Evolutionary conservation across 1,140 invertebrate genomes (phyloP), one percentile per base, ranked within the genome.

Genomic region (Subanguina moxae): DNA sequence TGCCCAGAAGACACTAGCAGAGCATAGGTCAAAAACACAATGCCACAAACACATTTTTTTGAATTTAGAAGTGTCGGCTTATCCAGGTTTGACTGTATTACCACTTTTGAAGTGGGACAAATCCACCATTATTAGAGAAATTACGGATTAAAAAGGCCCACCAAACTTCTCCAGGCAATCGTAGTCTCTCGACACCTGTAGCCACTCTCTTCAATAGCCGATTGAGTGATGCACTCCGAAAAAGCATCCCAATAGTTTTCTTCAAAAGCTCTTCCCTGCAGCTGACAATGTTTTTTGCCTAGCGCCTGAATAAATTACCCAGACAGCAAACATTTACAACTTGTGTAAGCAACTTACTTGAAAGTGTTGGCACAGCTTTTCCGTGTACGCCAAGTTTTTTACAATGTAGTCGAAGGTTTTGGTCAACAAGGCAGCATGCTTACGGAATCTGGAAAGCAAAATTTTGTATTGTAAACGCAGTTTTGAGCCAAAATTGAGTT

Each of bases 211-310:
- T 38, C 46, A 0, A 19, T 69, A 5, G 65, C 48, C 1, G 71
- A 42, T 45, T 59, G 30, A n/a, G 58, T 66, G 21, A 65, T 38
- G 11, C 57, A 71, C 58, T 77, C 75, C 3, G 75, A 30, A 62
- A 76, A 76, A 8, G 67, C 63, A 48, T 78, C 76, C 75, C 75
- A 76, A 63, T 76, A 76, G 23, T 65, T 42, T 32, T 69, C 1
- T 8, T 57, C 45, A 23, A 76, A 78, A 27, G 62, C 65, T 27
- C 75, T 56, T 9, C 74, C 76, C 25, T 73, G 63, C 59, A 74
- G 42, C 42, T 58, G 52, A n/a, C 63, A 63, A 56, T 76, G 74
- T 25, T 78, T 77, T 62, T 78, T 78, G 30, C 74, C 74, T 21
- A 76, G 73, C 1, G 70, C 62, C 74, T 74, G 32, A 45, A 70